Percentiles rank a stretch among this genome's conserved stretches.
phyloP scores from a whole-genome alignment of 2,888 invertebrate genomes.

The Cordilura impudica region DNA sequence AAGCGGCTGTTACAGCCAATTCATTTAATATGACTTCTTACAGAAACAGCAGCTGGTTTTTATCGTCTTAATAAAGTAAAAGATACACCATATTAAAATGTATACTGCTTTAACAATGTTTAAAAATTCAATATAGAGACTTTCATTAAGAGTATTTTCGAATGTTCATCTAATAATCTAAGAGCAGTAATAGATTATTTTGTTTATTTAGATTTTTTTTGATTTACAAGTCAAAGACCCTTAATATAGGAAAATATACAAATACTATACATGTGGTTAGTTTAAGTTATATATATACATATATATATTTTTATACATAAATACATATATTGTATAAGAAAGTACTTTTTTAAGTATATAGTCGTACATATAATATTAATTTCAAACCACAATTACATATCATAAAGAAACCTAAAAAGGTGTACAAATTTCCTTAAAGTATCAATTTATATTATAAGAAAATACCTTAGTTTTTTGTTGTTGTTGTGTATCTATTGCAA shows the following conservation, averaged over 20 bases:
- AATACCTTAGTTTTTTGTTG: background rate
- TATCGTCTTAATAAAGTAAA: background rate
- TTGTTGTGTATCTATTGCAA: background rate
- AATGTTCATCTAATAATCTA: no score
- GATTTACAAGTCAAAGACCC: slow-evolving; percentile 36
- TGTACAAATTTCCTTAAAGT: slow-evolving; percentile 39
- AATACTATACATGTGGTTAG: slow-evolving; percentile 39
- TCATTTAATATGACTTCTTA: background rate
- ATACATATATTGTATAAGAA: no score
- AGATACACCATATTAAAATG: background rate
- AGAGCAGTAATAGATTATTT: no score
- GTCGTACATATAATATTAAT: slow-evolving; percentile 44
- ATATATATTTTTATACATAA: background rate
- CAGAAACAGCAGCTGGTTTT: slow-evolving; percentile 16
- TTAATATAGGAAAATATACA: slow-evolving; percentile 31
- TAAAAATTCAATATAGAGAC: background rate
- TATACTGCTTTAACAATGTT: background rate
- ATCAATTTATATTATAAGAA: slow-evolving; percentile 44
- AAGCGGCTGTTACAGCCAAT: background rate
- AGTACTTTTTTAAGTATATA: slow-evolving; percentile 23
- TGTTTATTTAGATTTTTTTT: background rate
- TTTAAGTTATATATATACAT: slow-evolving; percentile 27
- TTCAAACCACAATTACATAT: slow-evolving; percentile 61
- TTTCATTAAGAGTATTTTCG: background rate
- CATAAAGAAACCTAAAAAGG: slow-evolving; percentile 57